A percentile compares a stretch with the other conserved stretches of the same genome.
Conservation (phyloP, 2,888 invertebrate species). For the Anthophora plumipes region DNA sequence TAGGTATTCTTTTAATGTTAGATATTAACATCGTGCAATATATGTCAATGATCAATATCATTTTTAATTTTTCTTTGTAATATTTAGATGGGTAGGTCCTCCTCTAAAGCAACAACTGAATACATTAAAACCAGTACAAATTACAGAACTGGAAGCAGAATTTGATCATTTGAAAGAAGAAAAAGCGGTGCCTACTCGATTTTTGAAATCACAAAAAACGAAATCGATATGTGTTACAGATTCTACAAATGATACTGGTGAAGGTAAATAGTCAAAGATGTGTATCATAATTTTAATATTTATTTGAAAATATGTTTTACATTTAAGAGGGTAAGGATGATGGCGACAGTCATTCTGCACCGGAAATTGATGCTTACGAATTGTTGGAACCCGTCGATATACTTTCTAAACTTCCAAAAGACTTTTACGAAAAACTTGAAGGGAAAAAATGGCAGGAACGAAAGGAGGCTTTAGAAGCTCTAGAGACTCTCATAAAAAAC, state of each 20-base stretch:
- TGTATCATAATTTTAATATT: neutral
- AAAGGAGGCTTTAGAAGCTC: constrained; percentile 94
- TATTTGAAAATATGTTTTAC: constrained; percentile 19
- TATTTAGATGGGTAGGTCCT: constrained; percentile 91
- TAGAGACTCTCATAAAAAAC: constrained; percentile 91
- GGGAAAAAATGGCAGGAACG: constrained; percentile 99
- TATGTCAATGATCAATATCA: neutral
- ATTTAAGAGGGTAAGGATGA: constrained; percentile 86
- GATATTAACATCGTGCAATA: neutral
- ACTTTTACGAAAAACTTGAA: constrained; percentile 97
- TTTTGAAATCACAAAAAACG: constrained; percentile 93
- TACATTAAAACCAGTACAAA: constrained; percentile 94
- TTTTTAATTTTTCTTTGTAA: neutral
- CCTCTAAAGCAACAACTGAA: constrained; percentile 94
- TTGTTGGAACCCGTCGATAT: constrained; percentile 97
- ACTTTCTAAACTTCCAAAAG: constrained; percentile 95
- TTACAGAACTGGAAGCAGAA: constrained; percentile 94
- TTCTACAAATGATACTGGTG: constrained; percentile 85
- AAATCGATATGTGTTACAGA: constrained; percentile 87
- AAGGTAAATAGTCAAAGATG: constrained; percentile 75
- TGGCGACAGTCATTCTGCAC: constrained; percentile 86
- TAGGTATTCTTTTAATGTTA: constrained; percentile 86
- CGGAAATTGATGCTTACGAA: constrained; percentile 95
- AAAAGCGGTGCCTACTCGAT: constrained; percentile 90
- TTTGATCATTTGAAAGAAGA: constrained; percentile 90